These are phyloP conservation scores for Maniola jurtina DNA, from an alignment of 1,140 invertebrate genomes.

Conservation along the genomic window DNA sequence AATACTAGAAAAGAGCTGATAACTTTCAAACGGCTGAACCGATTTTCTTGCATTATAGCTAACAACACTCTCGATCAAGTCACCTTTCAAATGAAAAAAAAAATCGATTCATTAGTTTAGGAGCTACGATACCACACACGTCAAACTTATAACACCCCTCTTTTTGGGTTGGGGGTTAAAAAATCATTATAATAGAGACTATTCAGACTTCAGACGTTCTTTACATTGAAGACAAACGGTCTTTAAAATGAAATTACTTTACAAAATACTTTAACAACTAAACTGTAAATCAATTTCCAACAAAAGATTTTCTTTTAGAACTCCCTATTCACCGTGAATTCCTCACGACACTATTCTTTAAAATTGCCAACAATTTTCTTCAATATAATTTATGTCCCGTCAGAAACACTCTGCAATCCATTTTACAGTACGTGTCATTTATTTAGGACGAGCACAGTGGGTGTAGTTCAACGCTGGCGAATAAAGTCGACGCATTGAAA, in stretches of 20 bases:
- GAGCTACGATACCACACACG: too few relatives aligned
- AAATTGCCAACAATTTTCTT: slow-evolving; percentile 23
- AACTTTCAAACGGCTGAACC: too few relatives aligned
- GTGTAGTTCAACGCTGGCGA: background rate
- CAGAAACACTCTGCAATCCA: slow-evolving; percentile 17
- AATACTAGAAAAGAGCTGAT: too few relatives aligned
- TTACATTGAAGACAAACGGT: too few relatives aligned
- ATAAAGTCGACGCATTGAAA: background rate
- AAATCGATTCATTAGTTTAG: too few relatives aligned
- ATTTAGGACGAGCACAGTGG: slow-evolving; percentile 7
- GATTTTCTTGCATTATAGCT: too few relatives aligned
- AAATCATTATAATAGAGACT: background rate
- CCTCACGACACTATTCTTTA: slow-evolving; percentile 12
- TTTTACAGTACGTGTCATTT: slow-evolving; percentile 23
- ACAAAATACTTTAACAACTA: background rate
- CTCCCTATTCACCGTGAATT: slow-evolving; percentile 3
- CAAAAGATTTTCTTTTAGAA: slow-evolving; percentile 6
- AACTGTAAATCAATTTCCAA: slow-evolving; percentile 2
- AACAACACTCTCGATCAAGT: too few relatives aligned
- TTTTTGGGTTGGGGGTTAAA: too few relatives aligned
- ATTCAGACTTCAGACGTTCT: background rate
- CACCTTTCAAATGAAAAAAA: too few relatives aligned
- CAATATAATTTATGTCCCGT: slow-evolving; percentile 22
- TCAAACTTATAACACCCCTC: too few relatives aligned
- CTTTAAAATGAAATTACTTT: background rate